Evolutionary conservation across 2,888 invertebrate species (phyloP).

Genomic region (Drosophila crucigera): DNA sequence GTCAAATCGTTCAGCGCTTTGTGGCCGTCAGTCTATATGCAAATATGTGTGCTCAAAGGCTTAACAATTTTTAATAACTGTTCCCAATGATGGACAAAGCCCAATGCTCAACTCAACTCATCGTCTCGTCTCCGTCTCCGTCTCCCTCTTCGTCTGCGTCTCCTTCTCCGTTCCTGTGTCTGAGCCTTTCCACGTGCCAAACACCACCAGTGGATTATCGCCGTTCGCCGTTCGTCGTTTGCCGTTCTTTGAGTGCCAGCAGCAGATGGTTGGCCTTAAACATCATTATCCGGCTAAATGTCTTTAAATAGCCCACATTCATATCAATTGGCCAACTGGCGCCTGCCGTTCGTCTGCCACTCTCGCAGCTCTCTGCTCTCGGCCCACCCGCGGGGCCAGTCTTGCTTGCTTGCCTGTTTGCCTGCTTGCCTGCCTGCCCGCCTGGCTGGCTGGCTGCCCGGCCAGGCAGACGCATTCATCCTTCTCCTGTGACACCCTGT

Average conservation of each 20-base stretch:
- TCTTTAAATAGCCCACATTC: slow-evolving; percentile 76
- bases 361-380: slow-evolving; percentile 12
- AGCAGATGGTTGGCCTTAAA: slow-evolving; percentile 57
- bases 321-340: slow-evolving; percentile 57
- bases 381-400: slow-evolving; percentile 62
- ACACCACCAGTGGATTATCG: slow-evolving; percentile 21
- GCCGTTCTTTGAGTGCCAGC: slow-evolving; percentile 9
- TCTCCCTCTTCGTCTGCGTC: neutral
- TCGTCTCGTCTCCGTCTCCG: neutral
- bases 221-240: neutral
- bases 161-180: neutral
- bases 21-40: slow-evolving; percentile 32
- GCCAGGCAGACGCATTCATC: slow-evolving; percentile 5
- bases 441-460: neutral
- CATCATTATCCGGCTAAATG: slow-evolving; percentile 72
- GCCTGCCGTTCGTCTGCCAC: slow-evolving; percentile 26
- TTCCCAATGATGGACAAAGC: slow-evolving; percentile 60
- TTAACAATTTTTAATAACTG: slow-evolving; percentile 64
- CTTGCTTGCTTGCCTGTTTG: neutral
- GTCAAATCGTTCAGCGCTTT: slow-evolving; percentile 50
- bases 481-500: slow-evolving; percentile 58
- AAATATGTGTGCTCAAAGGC: slow-evolving; percentile 63
- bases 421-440: neutral
- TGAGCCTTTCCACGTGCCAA: slow-evolving; percentile 29
- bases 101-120: slow-evolving; percentile 41